Conservation (phyloP, 1,140 invertebrate genomes). For the Aphaenogaster floridana region DNA sequence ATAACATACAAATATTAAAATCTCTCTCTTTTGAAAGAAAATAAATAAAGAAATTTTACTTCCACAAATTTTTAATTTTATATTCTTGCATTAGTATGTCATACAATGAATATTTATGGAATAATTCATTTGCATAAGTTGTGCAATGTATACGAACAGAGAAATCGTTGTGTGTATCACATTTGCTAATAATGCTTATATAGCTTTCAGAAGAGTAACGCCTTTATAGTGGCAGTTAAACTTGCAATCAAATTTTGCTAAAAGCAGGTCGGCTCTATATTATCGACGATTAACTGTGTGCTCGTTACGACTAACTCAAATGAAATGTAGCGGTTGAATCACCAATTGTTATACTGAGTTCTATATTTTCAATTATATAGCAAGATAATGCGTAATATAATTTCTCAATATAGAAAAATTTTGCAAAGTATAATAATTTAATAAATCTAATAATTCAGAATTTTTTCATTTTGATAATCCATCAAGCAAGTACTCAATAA, state of each 20-base stretch:
- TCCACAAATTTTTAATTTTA: not conserved
- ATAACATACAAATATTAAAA: not conserved
- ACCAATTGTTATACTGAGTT: not conserved
- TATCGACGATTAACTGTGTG: conserved; percentile 40
- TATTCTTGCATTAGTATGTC: not conserved
- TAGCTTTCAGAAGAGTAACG: conserved; percentile 35
- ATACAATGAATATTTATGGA: not conserved
- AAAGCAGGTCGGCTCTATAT: conserved; percentile 32
- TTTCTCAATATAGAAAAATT: not conserved
- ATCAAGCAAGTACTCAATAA: not conserved
- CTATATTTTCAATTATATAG: not conserved
- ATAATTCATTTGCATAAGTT: conserved; percentile 17
- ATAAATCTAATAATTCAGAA: not conserved
- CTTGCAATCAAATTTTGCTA: conserved; percentile 55
- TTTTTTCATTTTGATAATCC: not conserved
- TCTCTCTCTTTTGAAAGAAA: not conserved
- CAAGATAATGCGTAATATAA: not conserved
- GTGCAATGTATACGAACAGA: not conserved
- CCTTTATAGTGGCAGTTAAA: conserved; percentile 53
- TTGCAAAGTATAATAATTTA: conserved; percentile 20
- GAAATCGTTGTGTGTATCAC: conserved; percentile 19
- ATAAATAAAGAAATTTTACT: not conserved
- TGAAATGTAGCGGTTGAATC: conserved; percentile 28
- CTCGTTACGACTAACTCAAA: conserved; percentile 26
- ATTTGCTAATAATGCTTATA: conserved; percentile 22